Evolutionary conservation across 2,888 invertebrate genomes (phyloP).

Genomic region (Drosophila macrospina): DNA sequence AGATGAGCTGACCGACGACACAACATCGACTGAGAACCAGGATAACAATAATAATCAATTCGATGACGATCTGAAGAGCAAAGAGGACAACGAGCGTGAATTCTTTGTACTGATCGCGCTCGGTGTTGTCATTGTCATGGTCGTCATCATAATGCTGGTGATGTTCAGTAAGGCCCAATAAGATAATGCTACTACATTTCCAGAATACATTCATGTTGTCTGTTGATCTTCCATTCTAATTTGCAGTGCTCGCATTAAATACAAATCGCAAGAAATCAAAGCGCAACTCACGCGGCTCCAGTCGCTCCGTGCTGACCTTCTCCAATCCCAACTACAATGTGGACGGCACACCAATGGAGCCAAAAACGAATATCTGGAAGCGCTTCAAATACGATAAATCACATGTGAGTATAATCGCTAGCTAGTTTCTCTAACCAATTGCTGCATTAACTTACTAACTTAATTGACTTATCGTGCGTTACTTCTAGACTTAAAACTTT

Average conservation of each 20-base stretch:
- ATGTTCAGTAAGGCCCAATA: slow-evolving; percentile 81
- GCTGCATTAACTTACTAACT: no score
- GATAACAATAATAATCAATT: slow-evolving; percentile 36
- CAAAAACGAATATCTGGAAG: slow-evolving; percentile 89
- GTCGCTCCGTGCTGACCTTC: slow-evolving; percentile 92
- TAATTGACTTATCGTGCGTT: no score
- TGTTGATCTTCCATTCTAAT: not conserved
- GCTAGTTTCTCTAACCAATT: no score
- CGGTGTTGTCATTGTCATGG: slow-evolving; percentile 82
- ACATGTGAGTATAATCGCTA: slow-evolving; percentile 67
- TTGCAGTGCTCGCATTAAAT: slow-evolving; percentile 85
- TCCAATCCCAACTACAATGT: slow-evolving; percentile 95
- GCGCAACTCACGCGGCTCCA: slow-evolving; percentile 87
- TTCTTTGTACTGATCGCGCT: slow-evolving; percentile 83
- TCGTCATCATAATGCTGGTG: slow-evolving; percentile 84
- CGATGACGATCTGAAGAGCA: slow-evolving; percentile 60
- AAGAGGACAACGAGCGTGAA: slow-evolving; percentile 63
- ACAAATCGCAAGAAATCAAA: slow-evolving; percentile 86
- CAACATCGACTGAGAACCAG: slow-evolving; percentile 50
- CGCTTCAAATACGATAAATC: slow-evolving; percentile 91
- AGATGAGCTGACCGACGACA: slow-evolving; percentile 82
- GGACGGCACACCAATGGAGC: slow-evolving; percentile 85
- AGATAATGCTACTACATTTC: not conserved
- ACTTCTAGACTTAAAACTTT: no score
- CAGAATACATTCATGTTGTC: not conserved